phyloP scores from a whole-genome alignment of 2,888 invertebrate genomes.

The Ecdyonurus torrentis region DNA sequence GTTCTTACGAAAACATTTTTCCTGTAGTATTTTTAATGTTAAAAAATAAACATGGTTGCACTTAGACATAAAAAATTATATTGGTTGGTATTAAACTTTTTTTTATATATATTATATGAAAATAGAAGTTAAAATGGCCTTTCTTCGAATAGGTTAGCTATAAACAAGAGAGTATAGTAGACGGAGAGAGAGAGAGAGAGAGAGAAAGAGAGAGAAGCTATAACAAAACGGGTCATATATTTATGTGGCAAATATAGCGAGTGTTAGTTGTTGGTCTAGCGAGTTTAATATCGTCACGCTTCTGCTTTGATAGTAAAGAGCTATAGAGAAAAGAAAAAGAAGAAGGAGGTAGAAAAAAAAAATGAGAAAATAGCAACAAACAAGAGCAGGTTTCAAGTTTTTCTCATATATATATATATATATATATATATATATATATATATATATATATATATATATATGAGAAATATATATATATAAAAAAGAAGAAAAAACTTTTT shows the following conservation, averaged over 20 bases:
- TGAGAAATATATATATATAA: not conserved
- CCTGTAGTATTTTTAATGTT: not conserved
- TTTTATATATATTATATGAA: not conserved
- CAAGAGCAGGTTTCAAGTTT: not conserved
- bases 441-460: too few species aligned
- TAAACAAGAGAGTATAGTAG: not conserved
- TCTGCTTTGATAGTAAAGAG: not conserved
- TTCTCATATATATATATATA: too few species aligned
- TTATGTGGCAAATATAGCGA: not conserved
- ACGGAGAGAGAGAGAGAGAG: too few species aligned
- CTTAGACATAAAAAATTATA: not conserved
- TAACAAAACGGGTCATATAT: not conserved
- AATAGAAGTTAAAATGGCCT: not conserved
- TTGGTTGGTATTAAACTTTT: not conserved
- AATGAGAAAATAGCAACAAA: not conserved
- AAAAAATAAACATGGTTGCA: not conserved
- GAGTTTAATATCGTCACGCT: not conserved
- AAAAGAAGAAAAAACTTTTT: not conserved
- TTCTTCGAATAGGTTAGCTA: not conserved
- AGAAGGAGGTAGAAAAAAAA: not conserved
- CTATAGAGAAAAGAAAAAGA: not conserved
- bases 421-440: too few species aligned
- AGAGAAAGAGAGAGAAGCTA: too few species aligned
- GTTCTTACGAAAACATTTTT: not conserved
- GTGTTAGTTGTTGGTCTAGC: not conserved